Conservation (phyloP, 2,113 vertebrate species). For the Tyrannus savana region DNA sequence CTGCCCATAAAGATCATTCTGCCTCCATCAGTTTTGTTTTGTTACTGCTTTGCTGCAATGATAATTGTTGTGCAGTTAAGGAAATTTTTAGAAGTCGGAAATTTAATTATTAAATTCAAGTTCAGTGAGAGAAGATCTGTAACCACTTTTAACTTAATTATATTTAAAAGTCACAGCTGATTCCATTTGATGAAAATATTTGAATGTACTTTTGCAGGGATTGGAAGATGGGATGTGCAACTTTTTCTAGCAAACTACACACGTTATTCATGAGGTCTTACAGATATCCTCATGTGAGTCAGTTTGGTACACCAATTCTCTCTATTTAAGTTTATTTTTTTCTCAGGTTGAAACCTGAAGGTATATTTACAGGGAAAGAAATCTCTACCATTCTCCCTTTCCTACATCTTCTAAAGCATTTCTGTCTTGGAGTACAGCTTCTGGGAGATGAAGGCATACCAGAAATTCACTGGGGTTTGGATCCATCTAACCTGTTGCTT, state of each 20-base stretch:
- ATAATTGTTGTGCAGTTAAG: neutral
- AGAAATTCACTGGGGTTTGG: neutral
- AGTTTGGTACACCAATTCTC: neutral
- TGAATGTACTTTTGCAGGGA: neutral
- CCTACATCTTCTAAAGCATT: neutral
- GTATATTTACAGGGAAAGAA: neutral
- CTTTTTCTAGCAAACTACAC: neutral
- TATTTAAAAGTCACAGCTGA: neutral
- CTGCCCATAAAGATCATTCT: neutral
- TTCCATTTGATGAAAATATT: neutral
- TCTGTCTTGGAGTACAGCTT: neutral
- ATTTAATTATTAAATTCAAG: conserved; percentile 36
- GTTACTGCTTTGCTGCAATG: neutral
- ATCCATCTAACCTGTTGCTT: neutral
- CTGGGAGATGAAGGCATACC: neutral
- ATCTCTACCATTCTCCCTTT: neutral
- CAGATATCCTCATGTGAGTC: neutral
- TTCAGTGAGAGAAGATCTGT: neutral
- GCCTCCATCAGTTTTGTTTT: neutral
- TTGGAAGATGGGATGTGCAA: neutral
- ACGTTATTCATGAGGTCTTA: neutral
- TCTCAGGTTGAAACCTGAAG: neutral
- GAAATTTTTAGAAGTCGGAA: neutral
- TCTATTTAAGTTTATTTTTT: neutral
- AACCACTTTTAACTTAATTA: neutral